Evolutionary conservation across 2,888 invertebrate genomes (phyloP).

Genomic region (Habrosyne pyritoides): DNA sequence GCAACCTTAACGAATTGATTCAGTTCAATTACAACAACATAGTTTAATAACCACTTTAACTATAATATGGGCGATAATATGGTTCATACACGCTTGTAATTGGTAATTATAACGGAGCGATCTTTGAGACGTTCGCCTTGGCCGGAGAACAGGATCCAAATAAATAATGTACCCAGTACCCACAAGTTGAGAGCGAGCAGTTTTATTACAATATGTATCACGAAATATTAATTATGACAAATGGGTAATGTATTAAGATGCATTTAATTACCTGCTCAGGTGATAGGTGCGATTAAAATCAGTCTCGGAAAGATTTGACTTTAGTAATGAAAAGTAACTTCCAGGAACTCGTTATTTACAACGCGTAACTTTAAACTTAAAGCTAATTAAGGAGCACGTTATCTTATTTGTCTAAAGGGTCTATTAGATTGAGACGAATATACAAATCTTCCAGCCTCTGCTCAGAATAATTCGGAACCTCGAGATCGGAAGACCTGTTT

Average conservation of each 20-base stretch:
- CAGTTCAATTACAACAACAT: neutral
- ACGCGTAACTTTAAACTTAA: too few species aligned
- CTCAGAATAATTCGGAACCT: too few species aligned
- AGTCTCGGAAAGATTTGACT: too few species aligned
- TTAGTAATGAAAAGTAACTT: too few species aligned
- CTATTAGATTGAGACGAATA: too few species aligned
- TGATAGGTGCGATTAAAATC: neutral
- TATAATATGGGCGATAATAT: constrained; percentile 13
- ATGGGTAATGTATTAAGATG: neutral
- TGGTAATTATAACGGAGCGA: constrained; percentile 34
- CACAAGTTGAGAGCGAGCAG: neutral
- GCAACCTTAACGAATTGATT: neutral
- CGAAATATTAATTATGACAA: neutral
- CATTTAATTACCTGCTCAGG: neutral
- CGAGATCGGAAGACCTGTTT: too few species aligned
- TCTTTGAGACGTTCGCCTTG: constrained; percentile 57
- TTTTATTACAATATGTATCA: neutral
- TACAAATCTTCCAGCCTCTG: too few species aligned
- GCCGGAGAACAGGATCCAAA: constrained; percentile 50
- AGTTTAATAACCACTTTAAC: constrained; percentile 10
- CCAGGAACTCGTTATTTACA: too few species aligned
- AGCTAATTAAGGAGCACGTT: too few species aligned
- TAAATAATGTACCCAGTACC: constrained; percentile 24
- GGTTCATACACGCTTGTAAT: constrained; percentile 29
- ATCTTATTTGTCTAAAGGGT: too few species aligned